These are phyloP conservation scores for Labeo calbasu DNA, from an alignment of 2,797 vertebrate species.

Conservation along the genomic window DNA sequence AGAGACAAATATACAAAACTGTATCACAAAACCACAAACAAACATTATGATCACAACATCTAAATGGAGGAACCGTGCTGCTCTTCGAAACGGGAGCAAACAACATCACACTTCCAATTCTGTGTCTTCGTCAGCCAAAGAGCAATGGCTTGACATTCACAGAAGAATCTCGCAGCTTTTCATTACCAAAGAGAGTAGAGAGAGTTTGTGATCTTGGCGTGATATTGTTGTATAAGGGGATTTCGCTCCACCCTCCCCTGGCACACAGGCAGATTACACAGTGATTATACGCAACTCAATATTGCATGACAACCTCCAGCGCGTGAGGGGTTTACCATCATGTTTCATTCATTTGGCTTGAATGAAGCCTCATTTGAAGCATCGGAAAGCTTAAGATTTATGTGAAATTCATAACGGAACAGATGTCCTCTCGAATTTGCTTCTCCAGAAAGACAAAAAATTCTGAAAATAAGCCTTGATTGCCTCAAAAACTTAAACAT, in stretches of 20 bases:
- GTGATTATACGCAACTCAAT: conserved; percentile 95
- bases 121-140: conserved; percentile 35
- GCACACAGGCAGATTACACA: conserved; percentile 91
- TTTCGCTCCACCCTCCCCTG: conserved; percentile 88
- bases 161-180: conserved; percentile 33
- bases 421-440: conserved; percentile 94
- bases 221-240: conserved; percentile 88
- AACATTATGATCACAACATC: conserved; percentile 11
- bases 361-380: conserved; percentile 95
- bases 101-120: conserved; percentile 17
- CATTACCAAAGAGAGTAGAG: conserved; percentile 57
- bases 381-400: conserved; percentile 97
- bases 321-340: conserved; percentile 94
- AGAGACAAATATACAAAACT: conserved; percentile 14
- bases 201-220: conserved; percentile 59
- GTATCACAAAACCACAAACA: conserved; percentile 10
- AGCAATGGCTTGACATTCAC: conserved; percentile 36
- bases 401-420: conserved; percentile 98
- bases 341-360: conserved; percentile 99
- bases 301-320: conserved; percentile 91
- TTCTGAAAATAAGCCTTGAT: conserved; percentile 77
- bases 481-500: conserved; percentile 86
- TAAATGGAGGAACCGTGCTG: conserved; percentile 13
- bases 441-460: conserved; percentile 80
- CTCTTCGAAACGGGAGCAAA: background rate